phyloP scores from a whole-genome alignment of 2,113 vertebrate genomes.

The Crotophaga sulcirostris region DNA sequence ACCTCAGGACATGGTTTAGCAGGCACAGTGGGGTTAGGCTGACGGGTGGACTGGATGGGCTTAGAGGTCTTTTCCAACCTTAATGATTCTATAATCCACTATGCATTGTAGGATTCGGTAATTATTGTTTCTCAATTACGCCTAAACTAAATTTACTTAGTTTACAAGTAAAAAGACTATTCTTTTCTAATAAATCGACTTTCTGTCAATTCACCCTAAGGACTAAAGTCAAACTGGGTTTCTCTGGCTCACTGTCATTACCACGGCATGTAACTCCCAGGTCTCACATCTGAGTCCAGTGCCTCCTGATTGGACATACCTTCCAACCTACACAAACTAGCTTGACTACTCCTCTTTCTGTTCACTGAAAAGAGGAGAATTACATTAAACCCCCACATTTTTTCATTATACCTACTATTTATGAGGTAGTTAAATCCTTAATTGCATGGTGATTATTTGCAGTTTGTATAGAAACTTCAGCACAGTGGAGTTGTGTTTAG shows the following conservation, averaged over 20 bases:
- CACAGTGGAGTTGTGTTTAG: background rate
- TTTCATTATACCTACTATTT: background rate
- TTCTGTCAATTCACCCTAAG: background rate
- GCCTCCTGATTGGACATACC: too few species aligned
- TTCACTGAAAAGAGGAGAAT: background rate
- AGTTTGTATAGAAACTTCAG: background rate
- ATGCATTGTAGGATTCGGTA: background rate
- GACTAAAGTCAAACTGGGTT: background rate
- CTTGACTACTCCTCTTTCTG: background rate
- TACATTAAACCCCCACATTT: background rate
- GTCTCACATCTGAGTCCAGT: background rate
- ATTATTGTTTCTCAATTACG: background rate
- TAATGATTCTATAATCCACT: background rate
- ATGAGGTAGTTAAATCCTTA: background rate
- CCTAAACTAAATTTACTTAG: background rate
- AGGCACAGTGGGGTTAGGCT: too few species aligned
- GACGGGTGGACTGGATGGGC: too few species aligned
- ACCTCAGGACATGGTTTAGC: too few species aligned
- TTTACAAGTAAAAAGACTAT: background rate
- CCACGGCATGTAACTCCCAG: background rate
- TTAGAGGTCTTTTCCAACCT: too few species aligned
- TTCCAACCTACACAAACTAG: background rate
- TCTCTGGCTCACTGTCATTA: background rate
- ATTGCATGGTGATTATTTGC: background rate
- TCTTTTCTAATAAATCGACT: background rate